A percentile compares a stretch with the other conserved stretches of the same genome.
phyloP scores from a whole-genome alignment of 2,888 invertebrate genomes.

The Tineola bisselliella region DNA sequence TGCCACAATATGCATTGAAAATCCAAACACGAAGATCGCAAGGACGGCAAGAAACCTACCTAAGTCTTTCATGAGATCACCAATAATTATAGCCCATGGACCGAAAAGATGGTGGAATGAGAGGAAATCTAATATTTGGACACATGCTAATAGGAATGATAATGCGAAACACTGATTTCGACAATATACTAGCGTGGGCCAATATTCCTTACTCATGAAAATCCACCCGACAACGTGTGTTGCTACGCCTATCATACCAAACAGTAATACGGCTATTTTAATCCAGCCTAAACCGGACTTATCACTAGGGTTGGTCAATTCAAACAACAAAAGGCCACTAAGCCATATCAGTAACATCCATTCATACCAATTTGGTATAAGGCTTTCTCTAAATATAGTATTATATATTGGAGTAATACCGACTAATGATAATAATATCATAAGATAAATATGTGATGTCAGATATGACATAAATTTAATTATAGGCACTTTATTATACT shows the following conservation, averaged over 20 bases:
- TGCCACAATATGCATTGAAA: slow-evolving; percentile 96
- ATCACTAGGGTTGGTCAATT: slow-evolving; percentile 97
- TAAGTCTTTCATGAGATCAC: slow-evolving; percentile 91
- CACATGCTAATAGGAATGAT: slow-evolving; percentile 94
- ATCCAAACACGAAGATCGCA: slow-evolving; percentile 97
- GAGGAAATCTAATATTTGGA: slow-evolving; percentile 96
- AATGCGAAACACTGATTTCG: slow-evolving; percentile 97
- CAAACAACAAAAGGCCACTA: slow-evolving; percentile 93
- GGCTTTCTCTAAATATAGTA: slow-evolving; percentile 79
- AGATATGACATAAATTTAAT: slow-evolving; percentile 99
- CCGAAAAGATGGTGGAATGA: slow-evolving; percentile 99
- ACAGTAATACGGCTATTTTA: slow-evolving; percentile 84
- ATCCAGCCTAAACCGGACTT: slow-evolving; percentile 97
- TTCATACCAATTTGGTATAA: slow-evolving; percentile 95
- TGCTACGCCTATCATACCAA: slow-evolving; percentile 90
- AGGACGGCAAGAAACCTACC: slow-evolving; percentile 97
- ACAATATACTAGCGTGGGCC: slow-evolving; percentile 91
- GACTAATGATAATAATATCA: slow-evolving; percentile 90
- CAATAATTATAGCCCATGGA: slow-evolving; percentile 99
- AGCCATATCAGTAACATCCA: slow-evolving; percentile 95
- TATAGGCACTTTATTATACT: slow-evolving; percentile 97
- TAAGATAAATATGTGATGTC: slow-evolving; percentile 97
- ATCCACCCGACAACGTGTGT: slow-evolving; percentile 86
- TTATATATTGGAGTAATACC: slow-evolving; percentile 87
- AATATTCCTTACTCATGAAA: slow-evolving; percentile 73